phyloP scores from a whole-genome alignment of 2,888 invertebrate genomes.

The Epicampocera succincta region DNA sequence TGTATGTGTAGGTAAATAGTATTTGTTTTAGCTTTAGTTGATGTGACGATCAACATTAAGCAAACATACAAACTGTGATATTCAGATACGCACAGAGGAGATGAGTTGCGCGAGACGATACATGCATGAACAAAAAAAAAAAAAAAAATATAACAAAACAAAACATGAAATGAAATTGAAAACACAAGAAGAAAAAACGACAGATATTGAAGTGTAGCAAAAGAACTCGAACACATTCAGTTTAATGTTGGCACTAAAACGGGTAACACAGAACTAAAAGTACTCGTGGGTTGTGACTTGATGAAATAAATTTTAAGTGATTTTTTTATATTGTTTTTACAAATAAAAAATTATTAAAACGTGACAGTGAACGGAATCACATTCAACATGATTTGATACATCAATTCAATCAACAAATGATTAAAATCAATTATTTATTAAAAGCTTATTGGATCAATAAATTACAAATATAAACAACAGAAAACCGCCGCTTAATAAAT shows the following conservation, averaged over 20 bases:
- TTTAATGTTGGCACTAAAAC: conserved; percentile 82
- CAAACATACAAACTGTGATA: conserved; percentile 59
- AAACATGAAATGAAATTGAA: conserved; percentile 63
- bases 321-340: conserved; percentile 1
- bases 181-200: conserved; percentile 64
- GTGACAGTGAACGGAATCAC: neutral
- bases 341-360: conserved; percentile 17
- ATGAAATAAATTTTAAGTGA: conserved; percentile 4
- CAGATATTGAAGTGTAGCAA: conserved; percentile 76
- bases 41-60: conserved; percentile 65
- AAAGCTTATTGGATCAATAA: neutral
- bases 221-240: conserved; percentile 81
- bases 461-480: neutral
- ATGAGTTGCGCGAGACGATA: conserved; percentile 62
- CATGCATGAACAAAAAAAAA: conserved; percentile 68
- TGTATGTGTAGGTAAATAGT: conserved; percentile 37
- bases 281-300: conserved; percentile 50
- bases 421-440: no score
- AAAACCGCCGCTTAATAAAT: conserved; percentile 33
- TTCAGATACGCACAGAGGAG: conserved; percentile 43
- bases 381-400: neutral
- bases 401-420: no score
- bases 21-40: conserved; percentile 66
- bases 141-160: conserved; percentile 68
- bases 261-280: conserved; percentile 80